These are phyloP conservation scores for Plemyria rubiginata DNA, from an alignment of 2,888 invertebrate species.

Conservation along the genomic window DNA sequence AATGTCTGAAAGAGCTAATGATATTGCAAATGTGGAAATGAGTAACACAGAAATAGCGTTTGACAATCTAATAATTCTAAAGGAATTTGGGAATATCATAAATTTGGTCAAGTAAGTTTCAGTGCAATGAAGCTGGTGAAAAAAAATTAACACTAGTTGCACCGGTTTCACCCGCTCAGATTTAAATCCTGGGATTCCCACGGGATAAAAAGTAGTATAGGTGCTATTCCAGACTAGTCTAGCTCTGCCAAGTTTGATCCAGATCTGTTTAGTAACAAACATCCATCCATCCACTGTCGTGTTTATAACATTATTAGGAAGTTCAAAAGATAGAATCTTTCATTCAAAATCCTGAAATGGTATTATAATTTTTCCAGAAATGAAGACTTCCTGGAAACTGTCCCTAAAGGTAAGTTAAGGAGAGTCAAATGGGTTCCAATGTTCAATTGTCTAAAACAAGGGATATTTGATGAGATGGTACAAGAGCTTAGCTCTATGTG, in stretches of 20 bases:
- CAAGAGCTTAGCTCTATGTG: constrained; percentile 76
- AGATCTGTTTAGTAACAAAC: too few relatives aligned
- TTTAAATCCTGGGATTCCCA: too few relatives aligned
- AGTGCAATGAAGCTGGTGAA: too few relatives aligned
- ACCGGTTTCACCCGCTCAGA: too few relatives aligned
- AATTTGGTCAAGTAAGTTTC: constrained; percentile 67
- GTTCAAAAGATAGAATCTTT: background rate
- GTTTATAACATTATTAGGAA: too few relatives aligned
- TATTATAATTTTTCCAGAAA: constrained; percentile 52
- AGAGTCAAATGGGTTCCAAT: constrained; percentile 77
- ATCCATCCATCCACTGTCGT: too few relatives aligned
- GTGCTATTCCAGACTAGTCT: too few relatives aligned
- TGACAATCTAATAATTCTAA: constrained; percentile 72
- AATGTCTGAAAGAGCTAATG: constrained; percentile 63
- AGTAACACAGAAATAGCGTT: constrained; percentile 63
- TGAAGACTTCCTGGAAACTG: constrained; percentile 76
- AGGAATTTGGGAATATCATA: constrained; percentile 74
- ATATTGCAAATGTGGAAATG: constrained; percentile 56
- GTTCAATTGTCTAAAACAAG: constrained; percentile 74
- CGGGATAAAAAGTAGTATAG: too few relatives aligned
- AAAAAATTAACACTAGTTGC: too few relatives aligned
- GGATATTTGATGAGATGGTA: constrained; percentile 71
- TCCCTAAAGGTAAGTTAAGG: constrained; percentile 70
- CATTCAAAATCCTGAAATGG: background rate
- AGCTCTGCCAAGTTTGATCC: too few relatives aligned